Evolutionary conservation across 2,797 vertebrate species (phyloP), one percentile per base, ranked within the genome.

Genomic region (Gymnothorax javanicus): DNA sequence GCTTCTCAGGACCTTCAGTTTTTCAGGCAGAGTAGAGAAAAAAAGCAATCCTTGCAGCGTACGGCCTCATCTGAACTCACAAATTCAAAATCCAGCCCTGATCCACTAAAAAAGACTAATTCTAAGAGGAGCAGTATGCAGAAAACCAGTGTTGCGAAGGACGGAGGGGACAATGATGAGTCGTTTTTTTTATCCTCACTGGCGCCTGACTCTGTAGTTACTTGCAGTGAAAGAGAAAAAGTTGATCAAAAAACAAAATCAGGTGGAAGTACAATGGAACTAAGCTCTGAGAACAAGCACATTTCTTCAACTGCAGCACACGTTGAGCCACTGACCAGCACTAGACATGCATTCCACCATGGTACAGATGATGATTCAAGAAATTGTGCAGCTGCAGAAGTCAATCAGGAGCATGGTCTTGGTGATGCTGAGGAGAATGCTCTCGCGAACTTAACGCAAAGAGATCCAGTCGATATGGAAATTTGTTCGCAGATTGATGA

Each of bases 391-490:
- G 81, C 83, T 56, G 59, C 50, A n/a, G 11, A 87, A 73, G 60
- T 8, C 56, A 56, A 13, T 87, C 56, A 13, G 64, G n/a, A 69
- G 8, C 23, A 7, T 69, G n/a, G 0, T 50, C 79, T 79, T 54
- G 62, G 52, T 27, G 67, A 90, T 54, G 33, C 33, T 20, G 87
- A 89, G 25, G 91, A 92, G 0, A 92, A 95, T 15, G 91, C 92
- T 0, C 93, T 96, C 12, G 75, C 90, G 0, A 94, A 94, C 89
- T 91, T 96, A 89, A 98, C 97, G 23, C 97, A 97, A 73, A 87
- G 50, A 50, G 95, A 96, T 85, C 94, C 95, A 11, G 91, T 95
- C 56, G 96, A 97, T 86, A 97, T 97, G 97, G 96, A 97, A 67
- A 85, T 97, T 1, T 96, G 95, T 86, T 97, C 96, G 0, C 91